phyloP scores from a whole-genome alignment of 2,113 vertebrate species.

The Rhagologus leucostigma region DNA sequence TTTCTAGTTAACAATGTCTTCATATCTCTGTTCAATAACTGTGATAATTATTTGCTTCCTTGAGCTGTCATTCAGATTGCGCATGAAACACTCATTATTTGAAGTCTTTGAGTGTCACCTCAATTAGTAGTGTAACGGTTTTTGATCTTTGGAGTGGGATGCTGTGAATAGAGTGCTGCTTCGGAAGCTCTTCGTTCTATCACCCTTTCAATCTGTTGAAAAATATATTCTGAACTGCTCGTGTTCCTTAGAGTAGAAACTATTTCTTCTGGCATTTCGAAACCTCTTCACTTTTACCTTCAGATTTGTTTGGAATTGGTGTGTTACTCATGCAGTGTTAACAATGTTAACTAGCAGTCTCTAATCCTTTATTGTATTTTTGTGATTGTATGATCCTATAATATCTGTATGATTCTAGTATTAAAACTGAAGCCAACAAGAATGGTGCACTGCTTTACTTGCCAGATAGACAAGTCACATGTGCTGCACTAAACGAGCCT shows the following conservation, averaged over 20 bases:
- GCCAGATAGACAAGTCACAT: not conserved
- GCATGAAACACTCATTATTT: not conserved
- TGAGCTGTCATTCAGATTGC: not conserved
- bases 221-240: not conserved
- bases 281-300: not conserved
- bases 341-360: accelerated
- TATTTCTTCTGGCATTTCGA: not conserved
- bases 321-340: not conserved
- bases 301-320: not conserved
- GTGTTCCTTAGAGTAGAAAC: not conserved
- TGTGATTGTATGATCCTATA: not conserved
- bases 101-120: not conserved
- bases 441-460: not conserved
- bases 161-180: not conserved
- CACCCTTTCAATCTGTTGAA: not conserved
- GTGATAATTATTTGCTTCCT: not conserved
- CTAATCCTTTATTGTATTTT: not conserved
- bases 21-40: not conserved
- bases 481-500: accelerated
- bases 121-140: not conserved
- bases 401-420: not conserved
- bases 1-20: not conserved
- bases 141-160: not conserved
- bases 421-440: not conserved
- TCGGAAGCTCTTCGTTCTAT: not conserved